Evolutionary conservation across 2,113 vertebrate genomes (phyloP), one percentile per base, ranked within the genome.

Genomic region (Rhinolophus ferrumequinum): DNA sequence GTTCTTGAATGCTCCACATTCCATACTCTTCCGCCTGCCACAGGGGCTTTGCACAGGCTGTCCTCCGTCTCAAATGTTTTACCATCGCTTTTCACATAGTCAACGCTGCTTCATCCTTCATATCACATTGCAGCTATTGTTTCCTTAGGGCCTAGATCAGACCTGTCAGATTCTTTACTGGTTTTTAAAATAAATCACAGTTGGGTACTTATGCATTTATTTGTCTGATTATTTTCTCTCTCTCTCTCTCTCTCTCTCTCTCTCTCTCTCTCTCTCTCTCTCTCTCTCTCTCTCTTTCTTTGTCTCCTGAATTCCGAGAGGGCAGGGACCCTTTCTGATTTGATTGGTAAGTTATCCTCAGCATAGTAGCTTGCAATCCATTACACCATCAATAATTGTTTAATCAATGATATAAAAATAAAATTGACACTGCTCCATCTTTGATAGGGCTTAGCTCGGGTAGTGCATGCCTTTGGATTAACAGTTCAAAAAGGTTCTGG

Each of bases 141-240:
- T 88, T 89, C 64, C 50, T 89, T 58, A 70, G 19, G 54, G 26
- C 19, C n/a, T 64, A 79, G 35, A 77, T 62, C 35, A 84, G 41
- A n/a, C 83, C n/a, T 79, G 28, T 89, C 80, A 62, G 50, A 38
- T 5, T 35, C 8, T 44, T 92, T 83, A 28, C 83, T 88, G 19
- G 22, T 38, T 70, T 95, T 75, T 88, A 72, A 67, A 88, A 96
- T 62, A 58, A 97, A 41, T 73, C 33, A 93, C 21, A 50, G 72
- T 44, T 90, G 47, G 26, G 30, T 33, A 69, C 2, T 22, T 79
- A 41, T 0, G 8, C 3, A 52, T 81, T 73, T 89, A 87, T 90
- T 82, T 82, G 30, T 95, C 33, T 82, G 75, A 70, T 90, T 52
- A 69, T n/a, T 70, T 89, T 35, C 50, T 86, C 80, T 44, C 9